Base-by-base conservation (phyloP, 2,888 invertebrate species). In the Monochamus alternatus region DNA sequence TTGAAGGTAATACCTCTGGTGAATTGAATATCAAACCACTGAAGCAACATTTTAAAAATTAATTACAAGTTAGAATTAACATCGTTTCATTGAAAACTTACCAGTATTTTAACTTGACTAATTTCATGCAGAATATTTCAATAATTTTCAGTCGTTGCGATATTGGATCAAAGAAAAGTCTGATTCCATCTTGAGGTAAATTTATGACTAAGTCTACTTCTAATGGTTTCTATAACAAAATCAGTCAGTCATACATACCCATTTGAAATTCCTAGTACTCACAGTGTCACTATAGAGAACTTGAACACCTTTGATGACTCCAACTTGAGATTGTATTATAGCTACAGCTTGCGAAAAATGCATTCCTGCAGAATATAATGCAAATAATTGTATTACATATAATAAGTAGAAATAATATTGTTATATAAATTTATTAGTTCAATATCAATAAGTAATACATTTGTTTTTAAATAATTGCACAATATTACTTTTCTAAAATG, bases 331-430 rank as follows among this genome's bases (percentile, higher is more conserved):
- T 90, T 98, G 98, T 87, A 98, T 95, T 86, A 98, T 97, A 86
- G 97, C 96, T 86, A 98, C 97, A 82, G 98, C 96, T 90, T 98
- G 98, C 83, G 97, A 97, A 91, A 98, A 98, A 91, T 98, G 98
- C 98, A 98, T 98, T 86, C 98, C 98, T 96, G n/a, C 51, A 91
- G 38, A 7, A 38, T 38, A 7, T 38, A 38, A 4, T 5, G 38
- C 7, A 38, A 38, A 38, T 38, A 38, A 38, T 38, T 38, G 7
- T 38, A 7, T 38, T 14, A 93, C 92, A 81, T 81, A 74, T 82
- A 80, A 83, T 83, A 81, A n/a, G 7, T 30, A 60, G n/a, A 14
- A 60, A 14, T 8, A 14, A 14, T 64, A 38, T 64, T 44, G 22
- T 38, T 38, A 38, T 38, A 38, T 38, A 22, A 22, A 22, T 22